These are phyloP conservation scores for Pangasius macronema DNA, from an alignment of 2,797 vertebrate species.

Conservation along the genomic window DNA sequence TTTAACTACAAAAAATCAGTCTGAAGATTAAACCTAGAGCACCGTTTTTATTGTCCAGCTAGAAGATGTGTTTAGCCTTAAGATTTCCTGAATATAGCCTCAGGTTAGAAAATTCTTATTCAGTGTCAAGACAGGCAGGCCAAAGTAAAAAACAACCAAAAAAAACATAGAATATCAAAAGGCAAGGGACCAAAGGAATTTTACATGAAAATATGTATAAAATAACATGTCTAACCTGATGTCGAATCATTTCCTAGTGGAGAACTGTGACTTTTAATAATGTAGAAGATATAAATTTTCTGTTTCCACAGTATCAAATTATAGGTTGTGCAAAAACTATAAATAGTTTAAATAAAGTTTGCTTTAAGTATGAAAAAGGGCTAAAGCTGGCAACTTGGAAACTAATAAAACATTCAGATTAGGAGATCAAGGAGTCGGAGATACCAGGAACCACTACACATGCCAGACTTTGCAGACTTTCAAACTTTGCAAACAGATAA, in stretches of 20 bases:
- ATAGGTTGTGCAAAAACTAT: background rate
- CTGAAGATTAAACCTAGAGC: background rate
- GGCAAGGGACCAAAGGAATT: background rate
- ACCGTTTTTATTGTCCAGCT: background rate
- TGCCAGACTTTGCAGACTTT: conserved; percentile 8
- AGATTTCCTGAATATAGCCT: background rate
- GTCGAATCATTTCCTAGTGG: too few species aligned
- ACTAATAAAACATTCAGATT: conserved; percentile 16
- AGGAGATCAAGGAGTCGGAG: background rate
- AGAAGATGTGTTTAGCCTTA: background rate
- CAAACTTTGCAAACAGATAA: conserved; percentile 16
- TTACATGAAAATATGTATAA: background rate
- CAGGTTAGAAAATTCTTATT: background rate
- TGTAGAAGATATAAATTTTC: background rate
- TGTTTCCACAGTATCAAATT: background rate
- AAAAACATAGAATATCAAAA: background rate
- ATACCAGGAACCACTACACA: background rate
- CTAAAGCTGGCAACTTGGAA: background rate
- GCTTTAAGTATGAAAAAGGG: background rate
- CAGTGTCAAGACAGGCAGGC: background rate
- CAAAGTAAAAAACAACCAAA: background rate
- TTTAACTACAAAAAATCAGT: background rate
- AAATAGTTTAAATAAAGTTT: background rate
- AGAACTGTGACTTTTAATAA: background rate
- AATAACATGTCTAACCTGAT: background rate